Conservation (phyloP, 2,113 vertebrate genomes). For the Cololabis saira region DNA sequence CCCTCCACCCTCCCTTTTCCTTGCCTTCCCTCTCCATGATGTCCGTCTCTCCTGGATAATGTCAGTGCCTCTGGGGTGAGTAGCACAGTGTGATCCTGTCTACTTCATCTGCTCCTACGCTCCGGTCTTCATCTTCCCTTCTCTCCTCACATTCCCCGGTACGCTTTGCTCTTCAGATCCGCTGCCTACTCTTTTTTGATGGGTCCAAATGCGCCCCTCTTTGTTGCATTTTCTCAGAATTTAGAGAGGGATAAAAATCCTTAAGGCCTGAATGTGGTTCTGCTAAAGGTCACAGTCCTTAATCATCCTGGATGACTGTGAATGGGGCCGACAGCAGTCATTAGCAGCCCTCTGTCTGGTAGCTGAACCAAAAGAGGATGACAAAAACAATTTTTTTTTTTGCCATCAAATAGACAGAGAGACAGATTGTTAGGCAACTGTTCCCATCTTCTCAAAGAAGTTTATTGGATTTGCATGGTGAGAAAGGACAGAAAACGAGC, state of each 20-base stretch:
- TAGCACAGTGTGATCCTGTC: conserved; percentile 43
- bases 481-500: not conserved
- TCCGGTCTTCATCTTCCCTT: conserved; percentile 39
- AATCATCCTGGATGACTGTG: conserved; percentile 60
- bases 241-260: conserved; percentile 58
- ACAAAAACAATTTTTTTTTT: conserved; percentile 47
- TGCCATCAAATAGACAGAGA: conserved; percentile 12
- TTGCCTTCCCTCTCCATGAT: conserved; percentile 40
- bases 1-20: conserved; percentile 47
- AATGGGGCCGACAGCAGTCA: conserved; percentile 61
- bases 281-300: conserved; percentile 71
- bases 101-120: conserved; percentile 34
- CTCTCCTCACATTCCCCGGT: conserved; percentile 43
- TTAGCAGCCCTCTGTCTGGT: conserved; percentile 65
- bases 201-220: conserved; percentile 27
- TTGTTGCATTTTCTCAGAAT: conserved; percentile 33
- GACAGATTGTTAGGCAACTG: not conserved
- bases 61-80: conserved; percentile 67
- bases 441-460: too few relatives aligned
- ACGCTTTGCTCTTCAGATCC: conserved; percentile 51
- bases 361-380: conserved; percentile 27
- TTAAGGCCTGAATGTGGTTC: conserved; percentile 65
- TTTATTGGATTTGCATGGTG: too few relatives aligned
- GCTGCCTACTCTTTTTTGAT: conserved; percentile 36
- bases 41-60: conserved; percentile 65